These are phyloP conservation scores for Avahi laniger DNA, from an alignment of 2,797 vertebrate genomes.

Conservation along the genomic window DNA sequence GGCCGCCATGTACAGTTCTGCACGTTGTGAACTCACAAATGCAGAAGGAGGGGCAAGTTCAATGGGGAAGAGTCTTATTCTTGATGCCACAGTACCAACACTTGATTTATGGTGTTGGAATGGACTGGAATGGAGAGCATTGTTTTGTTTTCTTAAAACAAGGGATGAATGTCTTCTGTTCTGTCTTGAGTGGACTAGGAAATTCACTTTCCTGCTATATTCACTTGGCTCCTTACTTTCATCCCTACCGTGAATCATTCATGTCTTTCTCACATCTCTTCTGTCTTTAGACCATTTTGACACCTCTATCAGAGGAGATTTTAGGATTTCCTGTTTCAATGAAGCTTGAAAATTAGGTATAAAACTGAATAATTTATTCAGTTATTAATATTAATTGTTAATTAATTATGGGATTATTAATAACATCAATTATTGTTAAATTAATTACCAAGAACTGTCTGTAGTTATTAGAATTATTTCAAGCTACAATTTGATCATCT, in stretches of 20 bases:
- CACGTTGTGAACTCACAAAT: neutral
- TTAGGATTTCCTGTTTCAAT: slow-evolving; percentile 6
- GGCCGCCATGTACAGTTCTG: neutral
- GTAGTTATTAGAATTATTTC: slow-evolving; percentile 9
- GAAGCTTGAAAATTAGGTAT: neutral
- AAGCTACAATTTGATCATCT: neutral
- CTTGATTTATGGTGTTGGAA: neutral
- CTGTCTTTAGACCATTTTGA: neutral
- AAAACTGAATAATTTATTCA: neutral
- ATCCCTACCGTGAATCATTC: neutral
- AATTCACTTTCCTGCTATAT: neutral
- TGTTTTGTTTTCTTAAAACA: neutral
- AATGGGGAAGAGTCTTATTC: neutral
- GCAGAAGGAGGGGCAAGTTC: neutral
- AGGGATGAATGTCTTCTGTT: neutral
- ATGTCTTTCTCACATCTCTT: neutral
- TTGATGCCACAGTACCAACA: neutral
- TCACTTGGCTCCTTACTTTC: neutral
- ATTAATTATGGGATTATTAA: neutral
- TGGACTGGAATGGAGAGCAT: neutral
- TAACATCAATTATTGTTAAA: neutral
- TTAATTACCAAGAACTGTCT: neutral
- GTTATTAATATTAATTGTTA: neutral
- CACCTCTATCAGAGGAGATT: neutral
- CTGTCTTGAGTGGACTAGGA: neutral